These are phyloP conservation scores for Linurgus olivaceus DNA, from an alignment of 2,797 vertebrate species.

Conservation along the genomic window DNA sequence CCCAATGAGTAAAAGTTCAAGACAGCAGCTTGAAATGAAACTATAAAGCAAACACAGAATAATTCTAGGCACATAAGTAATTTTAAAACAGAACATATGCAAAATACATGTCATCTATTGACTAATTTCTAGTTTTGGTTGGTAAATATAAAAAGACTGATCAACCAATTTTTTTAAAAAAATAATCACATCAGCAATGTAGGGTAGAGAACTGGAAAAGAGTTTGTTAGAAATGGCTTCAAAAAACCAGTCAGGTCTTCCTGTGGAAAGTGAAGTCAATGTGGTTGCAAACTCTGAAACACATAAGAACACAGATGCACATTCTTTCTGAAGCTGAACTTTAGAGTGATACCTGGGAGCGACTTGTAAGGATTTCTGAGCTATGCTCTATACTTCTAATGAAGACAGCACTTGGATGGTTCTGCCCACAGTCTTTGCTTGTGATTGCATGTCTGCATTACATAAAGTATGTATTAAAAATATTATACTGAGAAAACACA, in stretches of 20 bases:
- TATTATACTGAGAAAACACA: not conserved
- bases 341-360: not conserved
- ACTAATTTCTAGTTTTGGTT: not conserved
- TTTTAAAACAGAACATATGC: not conserved
- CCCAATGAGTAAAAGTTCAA: not conserved
- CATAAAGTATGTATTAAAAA: not conserved
- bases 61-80: not conserved
- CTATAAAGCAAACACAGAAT: not conserved
- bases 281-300: not conserved
- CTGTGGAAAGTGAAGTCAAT: not conserved
- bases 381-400: not conserved
- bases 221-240: not conserved
- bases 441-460: not conserved
- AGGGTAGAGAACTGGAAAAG: not conserved
- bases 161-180: not conserved
- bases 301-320: accelerated
- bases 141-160: not conserved
- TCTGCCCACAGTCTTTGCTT: not conserved
- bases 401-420: not conserved
- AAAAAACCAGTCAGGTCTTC: not conserved
- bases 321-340: not conserved
- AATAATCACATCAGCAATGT: not conserved
- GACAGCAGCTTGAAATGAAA: not conserved
- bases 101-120: not conserved
- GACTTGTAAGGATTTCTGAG: not conserved